Conservation (phyloP, 2,888 invertebrate species). For the Tetheella fluctuosa region DNA sequence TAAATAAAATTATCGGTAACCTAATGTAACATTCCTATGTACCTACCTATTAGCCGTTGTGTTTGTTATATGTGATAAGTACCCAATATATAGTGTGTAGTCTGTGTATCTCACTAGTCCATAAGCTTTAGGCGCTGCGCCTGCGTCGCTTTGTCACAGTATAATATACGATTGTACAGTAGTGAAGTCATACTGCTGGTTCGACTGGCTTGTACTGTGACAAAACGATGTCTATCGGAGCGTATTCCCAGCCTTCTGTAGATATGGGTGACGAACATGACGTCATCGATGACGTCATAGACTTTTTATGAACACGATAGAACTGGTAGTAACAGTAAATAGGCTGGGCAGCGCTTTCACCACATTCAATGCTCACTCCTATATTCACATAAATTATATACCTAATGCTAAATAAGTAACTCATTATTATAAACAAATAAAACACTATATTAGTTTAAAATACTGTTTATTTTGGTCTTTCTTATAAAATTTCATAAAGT, state of each 20-base stretch:
- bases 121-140: background rate
- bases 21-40: too few relatives aligned
- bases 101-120: background rate
- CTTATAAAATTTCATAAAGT: background rate
- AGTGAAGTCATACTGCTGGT: too few relatives aligned
- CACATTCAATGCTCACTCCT: slow-evolving; percentile 5
- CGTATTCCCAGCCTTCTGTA: too few relatives aligned
- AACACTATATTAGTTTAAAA: background rate
- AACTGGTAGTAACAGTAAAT: too few relatives aligned
- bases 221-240: too few relatives aligned
- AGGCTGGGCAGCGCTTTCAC: background rate
- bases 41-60: too few relatives aligned
- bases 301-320: too few relatives aligned
- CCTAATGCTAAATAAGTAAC: background rate
- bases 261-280: too few relatives aligned
- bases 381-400: background rate
- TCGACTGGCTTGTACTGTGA: too few relatives aligned
- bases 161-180: too few relatives aligned
- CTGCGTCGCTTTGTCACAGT: background rate
- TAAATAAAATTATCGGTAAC: too few relatives aligned
- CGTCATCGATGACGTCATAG: too few relatives aligned
- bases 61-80: background rate
- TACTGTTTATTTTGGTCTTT: slow-evolving; percentile 7
- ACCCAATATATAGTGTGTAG: background rate
- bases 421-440: background rate